Percentiles rank a stretch among this genome's conserved stretches.
Evolutionary conservation across 2,797 vertebrate genomes (phyloP).

Genomic region (Dipus sagitta): DNA sequence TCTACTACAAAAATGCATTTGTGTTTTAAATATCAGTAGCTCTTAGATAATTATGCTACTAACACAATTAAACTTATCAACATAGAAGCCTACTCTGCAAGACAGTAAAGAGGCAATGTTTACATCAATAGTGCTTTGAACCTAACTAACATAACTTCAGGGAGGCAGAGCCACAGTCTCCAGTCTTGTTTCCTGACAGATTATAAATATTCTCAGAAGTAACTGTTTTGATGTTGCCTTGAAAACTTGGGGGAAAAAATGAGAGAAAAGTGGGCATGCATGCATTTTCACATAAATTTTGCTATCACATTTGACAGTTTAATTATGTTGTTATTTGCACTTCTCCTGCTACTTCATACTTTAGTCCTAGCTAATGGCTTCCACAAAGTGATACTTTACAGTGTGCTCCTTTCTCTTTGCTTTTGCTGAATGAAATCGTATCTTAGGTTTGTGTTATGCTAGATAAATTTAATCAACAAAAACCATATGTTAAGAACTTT

Average conservation of each 20-base stretch:
- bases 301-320: conserved; percentile 79
- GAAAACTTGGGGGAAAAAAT: conserved; percentile 66
- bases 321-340: conserved; percentile 81
- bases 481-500: conserved; percentile 67
- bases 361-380: conserved; percentile 71
- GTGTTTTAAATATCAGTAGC: conserved; percentile 46
- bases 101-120: conserved; percentile 58
- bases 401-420: background rate
- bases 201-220: conserved; percentile 77
- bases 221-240: conserved; percentile 69
- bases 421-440: conserved; percentile 71
- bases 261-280: conserved; percentile 33
- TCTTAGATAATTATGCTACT: conserved; percentile 68
- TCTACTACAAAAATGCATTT: conserved; percentile 1
- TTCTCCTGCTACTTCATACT: conserved; percentile 71
- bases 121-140: conserved; percentile 66
- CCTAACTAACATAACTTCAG: conserved; percentile 68
- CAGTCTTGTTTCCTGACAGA: conserved; percentile 68
- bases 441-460: conserved; percentile 67
- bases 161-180: conserved; percentile 64
- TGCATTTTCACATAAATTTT: conserved; percentile 72
- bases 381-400: conserved; percentile 64
- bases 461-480: conserved; percentile 71
- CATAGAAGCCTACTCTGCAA: conserved; percentile 32
- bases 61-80: conserved; percentile 63